phyloP scores from a whole-genome alignment of 2,888 invertebrate species.

The Ligdia adustata region DNA sequence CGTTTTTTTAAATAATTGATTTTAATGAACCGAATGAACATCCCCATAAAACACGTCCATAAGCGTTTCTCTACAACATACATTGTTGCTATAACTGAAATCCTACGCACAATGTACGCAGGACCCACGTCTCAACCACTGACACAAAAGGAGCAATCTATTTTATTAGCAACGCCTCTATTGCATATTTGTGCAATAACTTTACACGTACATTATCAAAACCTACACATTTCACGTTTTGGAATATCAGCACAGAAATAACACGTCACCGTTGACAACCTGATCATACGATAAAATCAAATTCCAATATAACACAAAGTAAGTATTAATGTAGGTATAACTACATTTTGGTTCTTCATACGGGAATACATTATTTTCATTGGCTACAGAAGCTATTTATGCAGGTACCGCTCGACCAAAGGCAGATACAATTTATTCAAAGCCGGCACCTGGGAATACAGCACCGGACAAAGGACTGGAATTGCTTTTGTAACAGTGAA shows the following conservation, averaged over 20 bases:
- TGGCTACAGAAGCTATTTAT: slow-evolving; percentile 27
- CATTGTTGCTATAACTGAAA: not conserved
- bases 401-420: slow-evolving; percentile 34
- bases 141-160: slow-evolving; percentile 11
- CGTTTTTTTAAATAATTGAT: too few relatives aligned
- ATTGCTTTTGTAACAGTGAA: slow-evolving; percentile 54
- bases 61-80: slow-evolving; percentile 5
- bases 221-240: too few relatives aligned
- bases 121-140: slow-evolving; percentile 9
- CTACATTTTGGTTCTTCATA: slow-evolving; percentile 18
- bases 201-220: not conserved
- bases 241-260: not conserved
- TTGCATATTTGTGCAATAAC: slow-evolving; percentile 16
- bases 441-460: slow-evolving; percentile 46
- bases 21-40: too few relatives aligned
- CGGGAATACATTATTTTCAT: slow-evolving; percentile 36
- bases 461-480: slow-evolving; percentile 51
- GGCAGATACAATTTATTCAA: slow-evolving; percentile 55
- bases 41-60: slow-evolving; percentile 6
- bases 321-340: too few relatives aligned
- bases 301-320: too few relatives aligned
- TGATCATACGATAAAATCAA: slow-evolving; percentile 2
- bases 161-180: slow-evolving; percentile 13
- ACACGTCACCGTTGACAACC: not conserved
- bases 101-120: slow-evolving; percentile 17